These are phyloP conservation scores for Pterostichus niger DNA, from an alignment of 2,888 invertebrate genomes.

Conservation along the genomic window DNA sequence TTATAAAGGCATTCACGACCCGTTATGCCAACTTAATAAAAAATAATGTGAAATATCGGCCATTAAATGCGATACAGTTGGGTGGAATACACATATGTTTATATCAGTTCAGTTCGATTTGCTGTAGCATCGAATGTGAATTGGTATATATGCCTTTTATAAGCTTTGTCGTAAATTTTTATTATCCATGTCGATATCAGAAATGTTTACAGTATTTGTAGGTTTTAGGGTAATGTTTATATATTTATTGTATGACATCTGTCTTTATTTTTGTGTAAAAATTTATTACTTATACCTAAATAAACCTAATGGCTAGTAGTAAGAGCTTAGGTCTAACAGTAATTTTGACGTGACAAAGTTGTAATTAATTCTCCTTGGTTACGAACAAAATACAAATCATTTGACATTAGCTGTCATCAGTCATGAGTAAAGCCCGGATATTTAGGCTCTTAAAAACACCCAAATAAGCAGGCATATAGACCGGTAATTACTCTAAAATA, in stretches of 20 bases:
- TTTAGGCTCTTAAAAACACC: too few relatives aligned
- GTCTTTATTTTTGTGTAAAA: background rate
- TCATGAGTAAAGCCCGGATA: too few relatives aligned
- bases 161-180: conserved; percentile 28
- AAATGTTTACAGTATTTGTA: conserved; percentile 21
- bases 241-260: background rate
- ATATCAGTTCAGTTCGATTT: conserved; percentile 34
- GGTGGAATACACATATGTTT: conserved; percentile 13
- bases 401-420: too few relatives aligned
- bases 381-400: too few relatives aligned
- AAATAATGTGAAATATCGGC: conserved; percentile 31
- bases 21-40: conserved; percentile 37
- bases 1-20: conserved; percentile 10
- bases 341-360: too few relatives aligned
- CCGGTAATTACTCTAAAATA: too few relatives aligned
- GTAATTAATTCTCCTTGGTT: too few relatives aligned
- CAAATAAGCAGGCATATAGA: too few relatives aligned
- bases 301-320: too few relatives aligned
- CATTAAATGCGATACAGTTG: conserved; percentile 11
- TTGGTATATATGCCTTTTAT: conserved; percentile 33
- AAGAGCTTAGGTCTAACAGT: too few relatives aligned
- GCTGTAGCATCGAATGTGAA: background rate
- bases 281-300: background rate
- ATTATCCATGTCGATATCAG: conserved; percentile 16
- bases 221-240: conserved; percentile 37